Percentiles rank a stretch among this genome's conserved stretches.
Evolutionary conservation across 2,797 vertebrate species (phyloP).

Genomic region (Propithecus perrieri): DNA sequence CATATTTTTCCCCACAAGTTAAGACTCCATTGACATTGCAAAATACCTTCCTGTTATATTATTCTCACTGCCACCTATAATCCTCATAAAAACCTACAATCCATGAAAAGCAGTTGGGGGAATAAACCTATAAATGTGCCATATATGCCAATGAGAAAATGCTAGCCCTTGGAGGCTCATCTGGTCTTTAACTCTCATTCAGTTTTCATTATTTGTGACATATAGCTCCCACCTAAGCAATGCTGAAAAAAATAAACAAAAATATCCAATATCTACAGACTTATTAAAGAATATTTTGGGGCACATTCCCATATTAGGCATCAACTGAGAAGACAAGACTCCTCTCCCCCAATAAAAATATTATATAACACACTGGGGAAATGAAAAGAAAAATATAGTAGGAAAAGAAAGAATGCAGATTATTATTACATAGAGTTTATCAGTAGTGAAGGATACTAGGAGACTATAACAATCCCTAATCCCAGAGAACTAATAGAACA

Average conservation of each 20-base stretch:
- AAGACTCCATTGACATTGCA: not conserved
- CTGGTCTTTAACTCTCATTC: not conserved
- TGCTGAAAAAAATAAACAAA: not conserved
- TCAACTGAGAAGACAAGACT: not conserved
- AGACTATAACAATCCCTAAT: not conserved
- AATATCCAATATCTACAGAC: not conserved
- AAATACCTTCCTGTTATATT: not conserved
- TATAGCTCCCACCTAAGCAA: not conserved
- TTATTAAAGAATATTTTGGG: not conserved
- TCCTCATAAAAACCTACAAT: not conserved
- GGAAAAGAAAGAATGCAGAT: not conserved
- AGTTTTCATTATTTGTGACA: not conserved
- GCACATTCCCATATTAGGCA: not conserved
- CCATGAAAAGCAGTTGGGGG: not conserved
- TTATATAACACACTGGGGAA: not conserved
- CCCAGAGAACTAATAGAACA: not conserved
- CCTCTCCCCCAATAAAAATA: not conserved
- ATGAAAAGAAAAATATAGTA: not conserved
- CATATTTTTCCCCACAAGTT: not conserved
- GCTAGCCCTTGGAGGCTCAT: not conserved
- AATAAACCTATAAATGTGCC: not conserved
- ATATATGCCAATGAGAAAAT: not conserved
- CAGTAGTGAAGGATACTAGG: not conserved
- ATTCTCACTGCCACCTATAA: not conserved
- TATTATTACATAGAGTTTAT: not conserved